Conservation (phyloP, 2,113 vertebrate species). For the Heterocephalus glaber region DNA sequence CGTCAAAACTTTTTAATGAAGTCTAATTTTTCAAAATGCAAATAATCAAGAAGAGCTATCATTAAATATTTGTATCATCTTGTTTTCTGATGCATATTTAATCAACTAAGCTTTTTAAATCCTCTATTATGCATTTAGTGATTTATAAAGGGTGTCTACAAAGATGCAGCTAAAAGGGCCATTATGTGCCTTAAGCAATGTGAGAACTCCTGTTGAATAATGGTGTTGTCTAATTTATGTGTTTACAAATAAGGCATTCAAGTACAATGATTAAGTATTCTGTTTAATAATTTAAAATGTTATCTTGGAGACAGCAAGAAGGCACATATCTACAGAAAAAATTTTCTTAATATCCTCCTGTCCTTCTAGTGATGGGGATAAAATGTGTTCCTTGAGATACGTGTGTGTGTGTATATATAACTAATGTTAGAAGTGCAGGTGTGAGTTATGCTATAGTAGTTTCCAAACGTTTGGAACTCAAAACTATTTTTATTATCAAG, state of each 20-base stretch:
- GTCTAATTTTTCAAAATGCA: constrained; percentile 37
- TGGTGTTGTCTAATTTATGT: constrained; percentile 41
- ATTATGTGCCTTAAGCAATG: background rate
- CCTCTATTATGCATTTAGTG: constrained; percentile 38
- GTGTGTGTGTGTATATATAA: background rate
- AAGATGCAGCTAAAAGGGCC: constrained; percentile 14
- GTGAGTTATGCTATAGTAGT: background rate
- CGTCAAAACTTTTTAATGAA: background rate
- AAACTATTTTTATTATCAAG: background rate
- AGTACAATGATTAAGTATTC: constrained; percentile 46
- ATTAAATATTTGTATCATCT: constrained; percentile 20
- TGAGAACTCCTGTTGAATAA: constrained; percentile 55
- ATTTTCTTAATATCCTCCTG: background rate
- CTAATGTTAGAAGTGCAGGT: background rate
- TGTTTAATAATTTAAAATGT: constrained; percentile 68
- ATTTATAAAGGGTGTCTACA: constrained; percentile 55
- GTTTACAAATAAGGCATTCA: constrained; percentile 64
- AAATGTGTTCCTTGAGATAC: background rate
- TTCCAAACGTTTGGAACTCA: background rate
- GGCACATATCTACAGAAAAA: background rate
- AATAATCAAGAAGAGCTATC: background rate
- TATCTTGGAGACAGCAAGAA: constrained; percentile 24
- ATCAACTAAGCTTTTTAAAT: constrained; percentile 30
- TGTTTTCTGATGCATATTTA: constrained; percentile 63
- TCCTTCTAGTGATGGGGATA: background rate